Evolutionary conservation across 2,888 invertebrate species (phyloP), one percentile per base, ranked within the genome.

Genomic region (Mellilla xanthometata): DNA sequence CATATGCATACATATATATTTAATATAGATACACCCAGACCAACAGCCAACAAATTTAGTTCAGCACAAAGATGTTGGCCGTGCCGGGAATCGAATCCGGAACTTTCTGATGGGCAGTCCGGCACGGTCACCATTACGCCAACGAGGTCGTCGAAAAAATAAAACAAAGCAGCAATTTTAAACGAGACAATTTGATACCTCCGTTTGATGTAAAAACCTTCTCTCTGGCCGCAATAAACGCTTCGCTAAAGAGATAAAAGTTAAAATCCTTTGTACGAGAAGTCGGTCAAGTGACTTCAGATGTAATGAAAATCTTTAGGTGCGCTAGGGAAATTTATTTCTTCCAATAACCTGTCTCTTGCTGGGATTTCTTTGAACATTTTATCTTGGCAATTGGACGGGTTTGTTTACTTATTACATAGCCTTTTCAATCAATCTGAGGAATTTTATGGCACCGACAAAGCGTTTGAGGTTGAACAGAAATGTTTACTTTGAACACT

Each of bases 191-290:
- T 56, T 58, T 60, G 52, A 67, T 63, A 63, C 56, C 61, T 55
- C 64, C 62, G 72, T 80, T 82, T 80, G 79, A 82, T 80, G 74
- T 62, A 54, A 56, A 59, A 66, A 76, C 75, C 74, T 76, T 79
- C 68, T 73, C 54, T 69, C 74, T 77, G 77, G 70, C 79, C 80
- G 78, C 81, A 81, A 83, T 85, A 83, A 86, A 83, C 76, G 76
- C 72, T 72, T 62, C 56, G 64, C 67, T 74, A 72, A 77, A 72
- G 68, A 77, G 76, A 84, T 81, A 80, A 85, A 85, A 83, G 74
- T 79, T 69, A 65, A 68, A 72, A 72, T 73, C 74, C 76, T 81
- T 84, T 85, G 81, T 76, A 67, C 54, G 49, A 58, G 62, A 80
- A 76, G 66, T 76, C 79, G 73, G 75, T 72, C 81, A 80, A 78